A percentile compares a stretch with the other conserved stretches of the same genome.
These are phyloP conservation scores for Microplitis demolitor DNA, from an alignment of 1,140 invertebrate genomes.

Conservation along the genomic window DNA sequence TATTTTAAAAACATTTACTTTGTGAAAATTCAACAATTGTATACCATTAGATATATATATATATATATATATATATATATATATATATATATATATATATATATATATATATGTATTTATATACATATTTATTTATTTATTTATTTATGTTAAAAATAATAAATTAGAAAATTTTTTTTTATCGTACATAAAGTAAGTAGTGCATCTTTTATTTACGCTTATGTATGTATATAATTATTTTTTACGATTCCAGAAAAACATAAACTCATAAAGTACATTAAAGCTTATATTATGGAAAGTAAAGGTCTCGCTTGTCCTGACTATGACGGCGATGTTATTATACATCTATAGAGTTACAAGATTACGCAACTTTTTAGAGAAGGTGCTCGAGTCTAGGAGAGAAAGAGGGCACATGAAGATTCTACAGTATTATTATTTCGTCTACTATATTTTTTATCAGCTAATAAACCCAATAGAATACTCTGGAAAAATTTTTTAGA, in stretches of 20 bases:
- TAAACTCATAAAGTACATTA: not conserved
- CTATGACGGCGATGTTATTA: not conserved
- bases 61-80: no score
- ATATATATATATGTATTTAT: no score
- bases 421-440: no score
- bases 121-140: no score
- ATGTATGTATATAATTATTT: not conserved
- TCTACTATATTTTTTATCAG: no score
- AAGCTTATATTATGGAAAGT: slow-evolving; percentile 12
- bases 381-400: not conserved
- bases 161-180: no score
- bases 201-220: not conserved
- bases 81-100: no score
- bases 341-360: not conserved
- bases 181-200: not conserved
- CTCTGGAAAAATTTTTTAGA: no score
- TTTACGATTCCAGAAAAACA: not conserved
- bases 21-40: not conserved
- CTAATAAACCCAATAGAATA: no score
- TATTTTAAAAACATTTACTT: slow-evolving; percentile 27
- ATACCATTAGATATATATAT: no score
- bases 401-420: not conserved
- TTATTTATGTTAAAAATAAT: no score
- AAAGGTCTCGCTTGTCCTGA: slow-evolving; percentile 20
- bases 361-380: slow-evolving; percentile 4